A percentile compares a stretch with the other conserved stretches of the same genome.
These are phyloP conservation scores for Andrena trimmerana DNA, from an alignment of 2,888 invertebrate species.

Conservation along the genomic window DNA sequence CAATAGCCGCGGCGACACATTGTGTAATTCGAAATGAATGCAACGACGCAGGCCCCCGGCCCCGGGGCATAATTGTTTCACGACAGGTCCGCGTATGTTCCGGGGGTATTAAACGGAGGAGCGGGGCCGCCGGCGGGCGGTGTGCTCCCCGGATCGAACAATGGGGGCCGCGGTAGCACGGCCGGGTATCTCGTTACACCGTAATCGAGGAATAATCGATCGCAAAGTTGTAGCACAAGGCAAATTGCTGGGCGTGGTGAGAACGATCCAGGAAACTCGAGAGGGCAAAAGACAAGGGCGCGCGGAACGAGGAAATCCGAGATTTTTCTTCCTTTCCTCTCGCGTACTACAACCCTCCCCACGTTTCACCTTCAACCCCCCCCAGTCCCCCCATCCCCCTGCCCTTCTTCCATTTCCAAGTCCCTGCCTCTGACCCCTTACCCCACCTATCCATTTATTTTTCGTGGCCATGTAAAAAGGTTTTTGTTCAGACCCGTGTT, in stretches of 20 bases:
- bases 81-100: constrained; percentile 35
- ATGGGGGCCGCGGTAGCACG: constrained; percentile 25
- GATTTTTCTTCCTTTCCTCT: constrained; percentile 76
- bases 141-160: constrained; percentile 36
- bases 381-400: not conserved
- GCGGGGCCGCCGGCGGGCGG: constrained; percentile 13
- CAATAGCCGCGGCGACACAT: constrained; percentile 68
- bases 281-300: constrained; percentile 70
- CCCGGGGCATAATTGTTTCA: constrained; percentile 56
- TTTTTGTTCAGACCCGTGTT: constrained; percentile 48
- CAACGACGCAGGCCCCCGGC: constrained; percentile 10
- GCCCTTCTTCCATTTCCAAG: not conserved
- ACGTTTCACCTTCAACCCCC: constrained; percentile 3
- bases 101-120: constrained; percentile 40
- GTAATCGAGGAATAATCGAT: constrained; percentile 80
- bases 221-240: constrained; percentile 76
- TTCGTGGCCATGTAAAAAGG: constrained; percentile 45
- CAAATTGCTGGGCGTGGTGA: constrained; percentile 78
- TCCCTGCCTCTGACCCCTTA: constrained; percentile 4
- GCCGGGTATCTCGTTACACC: constrained; percentile 79
- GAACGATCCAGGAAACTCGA: constrained; percentile 76
- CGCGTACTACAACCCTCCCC: constrained; percentile 28
- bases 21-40: constrained; percentile 71
- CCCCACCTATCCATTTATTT: constrained; percentile 32
- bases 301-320: constrained; percentile 76